phyloP scores from a whole-genome alignment of 2,888 invertebrate species.

The Orchesella flavescens region DNA sequence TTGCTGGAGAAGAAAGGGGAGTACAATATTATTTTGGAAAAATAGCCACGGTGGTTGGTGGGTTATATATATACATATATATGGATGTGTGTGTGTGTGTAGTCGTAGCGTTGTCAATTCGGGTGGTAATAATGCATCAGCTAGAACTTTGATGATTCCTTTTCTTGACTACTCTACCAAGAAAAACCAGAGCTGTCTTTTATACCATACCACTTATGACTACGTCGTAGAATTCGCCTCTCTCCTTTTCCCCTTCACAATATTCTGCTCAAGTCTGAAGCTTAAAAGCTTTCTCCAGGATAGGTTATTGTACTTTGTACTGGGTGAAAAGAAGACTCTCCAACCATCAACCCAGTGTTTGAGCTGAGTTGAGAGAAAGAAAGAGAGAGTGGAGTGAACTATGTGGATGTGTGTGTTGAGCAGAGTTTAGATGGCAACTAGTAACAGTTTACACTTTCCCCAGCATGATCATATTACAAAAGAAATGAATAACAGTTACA shows the following conservation, averaged over 20 bases:
- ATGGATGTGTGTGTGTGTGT: no score
- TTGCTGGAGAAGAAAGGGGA: no score
- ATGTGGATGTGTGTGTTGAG: neutral
- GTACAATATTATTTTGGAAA: no score
- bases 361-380: neutral
- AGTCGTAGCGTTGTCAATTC: no score
- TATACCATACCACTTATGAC: slow-evolving; percentile 7
- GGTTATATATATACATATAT: no score
- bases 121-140: no score
- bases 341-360: no score
- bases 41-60: no score
- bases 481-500: slow-evolving; percentile 16
- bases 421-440: slow-evolving; percentile 28
- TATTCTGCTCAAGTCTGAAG: no score
- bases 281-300: neutral
- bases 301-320: no score
- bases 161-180: neutral
- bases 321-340: no score
- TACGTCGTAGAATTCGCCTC: neutral
- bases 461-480: slow-evolving; percentile 33
- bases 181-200: neutral
- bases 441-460: slow-evolving; percentile 67
- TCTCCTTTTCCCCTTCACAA: neutral
- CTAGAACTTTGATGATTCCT: slow-evolving; percentile 4
- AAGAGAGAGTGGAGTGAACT: neutral